phyloP scores from a whole-genome alignment of 2,797 vertebrate species.

The Gymnothorax javanicus region DNA sequence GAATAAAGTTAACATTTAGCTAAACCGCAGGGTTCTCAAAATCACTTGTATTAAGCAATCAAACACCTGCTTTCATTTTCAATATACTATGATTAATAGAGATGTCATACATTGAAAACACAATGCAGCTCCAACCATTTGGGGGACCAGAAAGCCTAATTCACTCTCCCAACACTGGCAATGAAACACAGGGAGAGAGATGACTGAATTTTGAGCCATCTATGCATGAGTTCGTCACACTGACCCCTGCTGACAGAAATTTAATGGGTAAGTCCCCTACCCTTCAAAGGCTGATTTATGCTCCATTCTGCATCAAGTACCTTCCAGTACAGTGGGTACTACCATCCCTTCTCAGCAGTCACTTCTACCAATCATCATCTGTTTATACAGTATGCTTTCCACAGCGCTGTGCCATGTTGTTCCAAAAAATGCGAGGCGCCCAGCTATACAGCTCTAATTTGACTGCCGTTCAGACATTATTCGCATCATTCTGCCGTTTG shows the following conservation, averaged over 20 bases:
- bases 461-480: too few species aligned
- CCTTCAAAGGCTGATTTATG: too few species aligned
- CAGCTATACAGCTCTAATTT: too few species aligned
- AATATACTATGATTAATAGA: not conserved
- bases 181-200: not conserved
- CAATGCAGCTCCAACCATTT: not conserved
- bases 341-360: too few species aligned
- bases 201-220: not conserved
- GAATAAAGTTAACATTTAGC: not conserved
- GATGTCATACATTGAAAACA: not conserved
- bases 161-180: not conserved
- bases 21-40: not conserved
- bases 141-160: not conserved
- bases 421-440: too few species aligned
- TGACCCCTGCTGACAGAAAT: not conserved
- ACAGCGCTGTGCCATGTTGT: too few species aligned
- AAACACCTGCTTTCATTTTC: not conserved
- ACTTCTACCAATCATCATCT: too few species aligned
- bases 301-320: too few species aligned
- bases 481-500: too few species aligned
- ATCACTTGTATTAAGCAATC: not conserved
- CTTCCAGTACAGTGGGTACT: too few species aligned
- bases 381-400: too few species aligned
- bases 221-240: not conserved
- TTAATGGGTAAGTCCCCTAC: not conserved